phyloP scores from a whole-genome alignment of 2,113 vertebrate species.

The Rhinolophus sinicus region DNA sequence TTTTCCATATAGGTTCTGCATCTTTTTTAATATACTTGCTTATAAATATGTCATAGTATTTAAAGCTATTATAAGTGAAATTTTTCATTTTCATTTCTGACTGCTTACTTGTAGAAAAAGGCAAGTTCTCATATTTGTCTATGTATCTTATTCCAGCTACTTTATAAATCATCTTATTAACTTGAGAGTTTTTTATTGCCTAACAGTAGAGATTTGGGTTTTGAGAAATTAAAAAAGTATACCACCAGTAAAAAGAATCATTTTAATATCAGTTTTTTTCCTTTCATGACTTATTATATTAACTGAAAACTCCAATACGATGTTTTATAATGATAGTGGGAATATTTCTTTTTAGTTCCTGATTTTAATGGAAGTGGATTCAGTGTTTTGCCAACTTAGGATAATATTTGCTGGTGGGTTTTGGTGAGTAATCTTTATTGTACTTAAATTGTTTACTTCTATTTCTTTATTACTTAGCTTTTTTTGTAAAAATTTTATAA shows the following conservation, averaged over 20 bases:
- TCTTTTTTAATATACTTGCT: background rate
- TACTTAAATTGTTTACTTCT: background rate
- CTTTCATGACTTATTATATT: background rate
- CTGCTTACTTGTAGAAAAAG: background rate
- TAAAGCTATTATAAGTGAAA: background rate
- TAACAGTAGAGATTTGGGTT: background rate
- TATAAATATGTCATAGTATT: background rate
- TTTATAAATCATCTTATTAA: background rate
- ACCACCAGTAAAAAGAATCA: background rate
- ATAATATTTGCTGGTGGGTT: background rate
- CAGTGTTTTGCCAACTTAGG: background rate
- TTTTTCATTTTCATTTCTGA: background rate
- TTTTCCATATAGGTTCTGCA: background rate
- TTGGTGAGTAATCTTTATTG: background rate
- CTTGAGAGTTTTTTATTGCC: background rate
- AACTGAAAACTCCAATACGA: background rate
- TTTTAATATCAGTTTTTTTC: background rate
- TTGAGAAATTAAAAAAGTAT: background rate
- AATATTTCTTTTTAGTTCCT: background rate
- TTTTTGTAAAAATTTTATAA: conserved; percentile 13
- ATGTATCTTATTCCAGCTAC: background rate
- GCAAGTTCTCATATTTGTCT: background rate
- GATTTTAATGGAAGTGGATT: background rate
- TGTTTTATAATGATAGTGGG: background rate
- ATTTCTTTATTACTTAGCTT: background rate